Evolutionary conservation across 2,113 vertebrate genomes (phyloP).

Genomic region (human): DNA sequence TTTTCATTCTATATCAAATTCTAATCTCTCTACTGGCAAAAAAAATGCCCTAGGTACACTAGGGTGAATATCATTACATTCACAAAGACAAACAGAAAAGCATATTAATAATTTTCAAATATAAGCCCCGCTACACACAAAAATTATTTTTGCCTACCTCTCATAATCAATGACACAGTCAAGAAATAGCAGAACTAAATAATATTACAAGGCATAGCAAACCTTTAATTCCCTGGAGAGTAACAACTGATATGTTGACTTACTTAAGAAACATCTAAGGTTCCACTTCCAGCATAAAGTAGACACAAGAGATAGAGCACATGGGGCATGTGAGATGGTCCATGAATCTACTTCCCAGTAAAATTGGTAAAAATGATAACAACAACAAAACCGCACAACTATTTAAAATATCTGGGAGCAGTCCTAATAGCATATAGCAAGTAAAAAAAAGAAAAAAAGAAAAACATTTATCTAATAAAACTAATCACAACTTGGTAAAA

Average conservation of each 20-base stretch:
- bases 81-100: conserved; percentile 1
- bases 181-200: background rate
- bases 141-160: background rate
- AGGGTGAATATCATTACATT: background rate
- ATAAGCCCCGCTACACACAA: background rate
- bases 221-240: background rate
- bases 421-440: background rate
- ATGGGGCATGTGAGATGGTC: background rate
- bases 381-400: background rate
- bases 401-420: background rate
- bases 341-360: background rate
- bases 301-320: no score
- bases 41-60: background rate
- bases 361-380: background rate
- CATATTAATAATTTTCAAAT: background rate
- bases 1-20: background rate
- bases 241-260: background rate
- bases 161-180: background rate
- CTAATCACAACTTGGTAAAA: background rate
- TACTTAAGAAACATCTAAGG: background rate
- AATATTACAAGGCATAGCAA: background rate
- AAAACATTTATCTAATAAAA: background rate
- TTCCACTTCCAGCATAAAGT: background rate
- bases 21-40: background rate
- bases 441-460: background rate